phyloP scores from a whole-genome alignment of 2,797 vertebrate genomes.

The Eulemur albifrons region DNA sequence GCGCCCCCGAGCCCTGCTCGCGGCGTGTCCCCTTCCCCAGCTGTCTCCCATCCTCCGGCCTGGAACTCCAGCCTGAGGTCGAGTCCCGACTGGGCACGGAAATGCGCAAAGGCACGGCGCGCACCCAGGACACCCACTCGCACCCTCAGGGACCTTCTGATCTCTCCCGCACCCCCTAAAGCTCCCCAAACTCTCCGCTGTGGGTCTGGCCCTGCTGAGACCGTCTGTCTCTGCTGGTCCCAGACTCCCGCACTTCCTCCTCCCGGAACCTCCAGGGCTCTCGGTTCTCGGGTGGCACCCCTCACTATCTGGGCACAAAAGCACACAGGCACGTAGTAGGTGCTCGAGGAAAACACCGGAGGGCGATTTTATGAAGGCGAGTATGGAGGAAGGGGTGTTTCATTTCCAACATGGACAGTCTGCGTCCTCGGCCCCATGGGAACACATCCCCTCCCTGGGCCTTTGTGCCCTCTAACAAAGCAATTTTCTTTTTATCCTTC shows the following conservation, averaged over 20 bases:
- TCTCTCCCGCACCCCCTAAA: background rate
- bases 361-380: background rate
- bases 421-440: background rate
- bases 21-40: background rate
- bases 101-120: background rate
- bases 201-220: background rate
- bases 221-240: too few relatives aligned
- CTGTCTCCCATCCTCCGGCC: background rate
- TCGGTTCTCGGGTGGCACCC: background rate
- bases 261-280: background rate
- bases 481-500: background rate
- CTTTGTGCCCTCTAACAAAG: constrained; percentile 19
- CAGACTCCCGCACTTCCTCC: background rate
- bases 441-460: background rate
- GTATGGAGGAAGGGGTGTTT: background rate
- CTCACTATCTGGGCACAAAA: background rate
- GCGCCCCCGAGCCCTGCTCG: background rate
- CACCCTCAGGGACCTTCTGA: background rate
- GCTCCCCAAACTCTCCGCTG: background rate
- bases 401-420: background rate
- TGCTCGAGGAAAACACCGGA: background rate
- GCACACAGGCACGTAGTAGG: background rate
- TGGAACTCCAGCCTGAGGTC: background rate
- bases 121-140: background rate
- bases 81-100: background rate